Conservation (phyloP, 2,888 invertebrate species). For the Venusia cambrica region DNA sequence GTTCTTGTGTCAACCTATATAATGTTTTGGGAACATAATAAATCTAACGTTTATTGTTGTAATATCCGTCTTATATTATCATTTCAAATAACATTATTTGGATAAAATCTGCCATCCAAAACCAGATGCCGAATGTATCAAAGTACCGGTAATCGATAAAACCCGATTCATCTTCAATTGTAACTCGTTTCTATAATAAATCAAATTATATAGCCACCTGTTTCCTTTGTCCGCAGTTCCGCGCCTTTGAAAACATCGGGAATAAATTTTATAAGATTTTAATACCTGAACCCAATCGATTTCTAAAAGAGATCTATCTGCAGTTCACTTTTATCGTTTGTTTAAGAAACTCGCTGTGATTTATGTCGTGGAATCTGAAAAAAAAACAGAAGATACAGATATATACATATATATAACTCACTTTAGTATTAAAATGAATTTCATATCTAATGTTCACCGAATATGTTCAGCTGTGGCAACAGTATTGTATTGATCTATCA, state of each 20-base stretch:
- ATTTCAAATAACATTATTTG: conserved; percentile 1
- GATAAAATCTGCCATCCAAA: conserved; percentile 4
- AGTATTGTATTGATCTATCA: too few species aligned
- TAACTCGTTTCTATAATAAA: conserved; percentile 23
- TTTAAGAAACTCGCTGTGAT: neutral
- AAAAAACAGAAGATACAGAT: too few species aligned
- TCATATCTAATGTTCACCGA: too few species aligned
- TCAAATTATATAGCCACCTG: conserved; percentile 28
- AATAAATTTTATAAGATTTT: conserved; percentile 1
- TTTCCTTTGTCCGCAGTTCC: conserved; percentile 22
- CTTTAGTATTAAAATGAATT: too few species aligned
- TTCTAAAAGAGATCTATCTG: neutral
- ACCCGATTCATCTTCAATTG: conserved; percentile 26
- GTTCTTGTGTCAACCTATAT: too few species aligned
- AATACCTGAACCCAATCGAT: conserved; percentile 3
- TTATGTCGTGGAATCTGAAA: too few species aligned
- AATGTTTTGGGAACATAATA: too few species aligned
- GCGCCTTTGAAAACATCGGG: conserved; percentile 3
- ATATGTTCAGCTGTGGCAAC: too few species aligned
- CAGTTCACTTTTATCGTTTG: neutral
- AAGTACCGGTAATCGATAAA: conserved; percentile 28
- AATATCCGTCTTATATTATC: too few species aligned
- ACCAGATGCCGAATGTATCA: conserved; percentile 19
- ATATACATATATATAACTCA: too few species aligned
- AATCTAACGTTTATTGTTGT: too few species aligned